These are phyloP conservation scores for Vanacampus margaritifer DNA, from an alignment of 2,113 vertebrate genomes.

Conservation along the genomic window DNA sequence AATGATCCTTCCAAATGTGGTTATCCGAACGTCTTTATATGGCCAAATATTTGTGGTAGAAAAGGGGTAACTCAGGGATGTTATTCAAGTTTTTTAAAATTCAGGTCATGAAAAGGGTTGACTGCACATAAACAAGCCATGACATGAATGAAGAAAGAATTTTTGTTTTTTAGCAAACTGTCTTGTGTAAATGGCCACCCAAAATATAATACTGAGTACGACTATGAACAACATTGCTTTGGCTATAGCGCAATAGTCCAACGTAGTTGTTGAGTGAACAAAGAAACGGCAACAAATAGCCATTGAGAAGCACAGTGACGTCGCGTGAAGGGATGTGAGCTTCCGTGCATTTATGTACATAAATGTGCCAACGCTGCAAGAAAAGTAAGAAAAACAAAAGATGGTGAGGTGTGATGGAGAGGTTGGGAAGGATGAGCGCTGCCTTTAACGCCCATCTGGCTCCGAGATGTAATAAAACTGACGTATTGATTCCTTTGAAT, in stretches of 20 bases:
- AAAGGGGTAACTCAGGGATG: no score
- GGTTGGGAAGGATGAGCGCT: slow-evolving; percentile 72
- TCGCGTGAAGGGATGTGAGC: not conserved
- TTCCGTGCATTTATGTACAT: not conserved
- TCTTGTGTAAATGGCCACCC: not conserved
- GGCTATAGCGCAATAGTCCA: not conserved
- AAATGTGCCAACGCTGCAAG: slow-evolving; percentile 2
- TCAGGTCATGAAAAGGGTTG: no score
- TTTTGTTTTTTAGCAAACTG: not conserved
- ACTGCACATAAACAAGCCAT: not conserved
- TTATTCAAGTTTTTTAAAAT: no score
- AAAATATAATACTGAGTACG: not conserved
- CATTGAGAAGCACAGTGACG: not conserved
- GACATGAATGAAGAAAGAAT: not conserved
- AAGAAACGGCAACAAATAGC: not conserved
- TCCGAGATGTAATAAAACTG: slow-evolving; percentile 99
- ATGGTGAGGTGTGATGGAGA: slow-evolving; percentile 36
- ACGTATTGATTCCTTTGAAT: slow-evolving; percentile 99
- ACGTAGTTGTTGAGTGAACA: not conserved
- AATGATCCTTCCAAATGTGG: no score
- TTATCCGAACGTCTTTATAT: no score
- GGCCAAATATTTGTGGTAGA: no score
- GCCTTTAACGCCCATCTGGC: slow-evolving; percentile 98
- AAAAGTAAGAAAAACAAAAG: slow-evolving; percentile 1
- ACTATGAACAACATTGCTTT: not conserved